Base-by-base conservation (phyloP, 2,888 invertebrate genomes). In the Drosophila pseudotalamancana region DNA sequence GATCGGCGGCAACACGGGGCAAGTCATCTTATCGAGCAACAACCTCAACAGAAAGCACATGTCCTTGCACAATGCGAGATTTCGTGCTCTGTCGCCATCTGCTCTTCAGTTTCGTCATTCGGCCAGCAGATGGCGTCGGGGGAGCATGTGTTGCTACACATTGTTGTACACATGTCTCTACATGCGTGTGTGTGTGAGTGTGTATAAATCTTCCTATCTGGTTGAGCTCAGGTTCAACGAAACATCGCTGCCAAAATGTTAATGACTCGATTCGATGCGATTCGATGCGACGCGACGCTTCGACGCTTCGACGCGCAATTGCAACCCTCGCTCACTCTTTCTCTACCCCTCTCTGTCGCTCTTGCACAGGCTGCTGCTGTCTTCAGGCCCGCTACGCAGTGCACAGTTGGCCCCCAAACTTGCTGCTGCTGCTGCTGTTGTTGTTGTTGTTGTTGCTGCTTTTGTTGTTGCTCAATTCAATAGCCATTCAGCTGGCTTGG, bases 171-270 rank as follows among this genome's bases (percentile, higher is more conserved):
- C 8, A 8, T 16, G 5, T 1, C 0, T 9, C 1, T 14, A 12
- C n/a, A 6, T 4, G 5, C 45, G 8, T 9, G 3, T 5, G 9
- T 23, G 21, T 5, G 16, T 18, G 21, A 18, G 3, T 25, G 6
- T 40, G 19, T 54, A 8, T 27, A 32, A 46, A 60, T 45, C 39
- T 37, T 42, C 45, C 32, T 69, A 69, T 57, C 54, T 65, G 51
- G 29, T 32, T 32, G 43, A 53, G 59, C 54, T 55, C 34, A 59
- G 69, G 72, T 72, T 72, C 72, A 72, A 72, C 48, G 72, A 63
- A 63, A 45, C 74, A 31, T 55, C 16, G 74, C 74, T 68, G 73
- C 69, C 69, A 55, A 72, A 72, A 72, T 72, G 72, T 74, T 72
- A 72, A 72, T 72, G 72, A 74, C 72, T 59, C 54, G 54, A 27